A percentile compares a stretch with the other conserved stretches of the same genome.
phyloP scores from a whole-genome alignment of 1,140 invertebrate species.

The Agrypnia vestita region DNA sequence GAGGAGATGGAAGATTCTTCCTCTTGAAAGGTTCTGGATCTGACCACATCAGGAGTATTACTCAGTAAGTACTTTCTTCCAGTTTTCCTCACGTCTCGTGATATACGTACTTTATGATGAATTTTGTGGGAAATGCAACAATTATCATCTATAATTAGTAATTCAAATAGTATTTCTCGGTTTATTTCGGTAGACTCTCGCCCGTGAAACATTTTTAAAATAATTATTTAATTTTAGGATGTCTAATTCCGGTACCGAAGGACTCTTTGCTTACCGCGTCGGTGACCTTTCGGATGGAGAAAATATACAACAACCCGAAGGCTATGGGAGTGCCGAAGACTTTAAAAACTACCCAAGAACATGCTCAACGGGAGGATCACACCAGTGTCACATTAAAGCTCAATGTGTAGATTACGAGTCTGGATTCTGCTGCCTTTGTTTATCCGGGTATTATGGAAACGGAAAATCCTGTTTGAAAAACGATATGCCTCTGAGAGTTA shows the following conservation, averaged over 20 bases:
- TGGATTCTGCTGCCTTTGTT: constrained; percentile 93
- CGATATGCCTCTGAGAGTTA: constrained; percentile 86
- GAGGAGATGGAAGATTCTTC: constrained; percentile 82
- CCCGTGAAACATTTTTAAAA: background rate
- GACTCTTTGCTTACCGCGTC: constrained; percentile 89
- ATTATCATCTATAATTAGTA: no score
- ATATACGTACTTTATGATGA: no score
- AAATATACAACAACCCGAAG: constrained; percentile 78
- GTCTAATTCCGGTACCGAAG: constrained; percentile 87
- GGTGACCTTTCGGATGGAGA: constrained; percentile 77
- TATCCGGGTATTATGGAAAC: constrained; percentile 89
- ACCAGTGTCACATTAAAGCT: constrained; percentile 86
- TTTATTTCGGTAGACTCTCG: no score
- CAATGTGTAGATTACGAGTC: constrained; percentile 85
- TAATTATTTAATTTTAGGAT: constrained; percentile 75
- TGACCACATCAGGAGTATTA: constrained; percentile 80
- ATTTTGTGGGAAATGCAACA: no score
- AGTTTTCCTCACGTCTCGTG: no score
- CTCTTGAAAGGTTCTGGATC: constrained; percentile 89
- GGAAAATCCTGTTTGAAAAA: constrained; percentile 90
- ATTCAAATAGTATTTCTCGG: no score
- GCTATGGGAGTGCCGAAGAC: constrained; percentile 66
- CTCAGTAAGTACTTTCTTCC: constrained; percentile 66
- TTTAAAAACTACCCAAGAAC: constrained; percentile 67
- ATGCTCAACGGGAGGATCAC: constrained; percentile 74